Evolutionary conservation across 1,140 invertebrate genomes (phyloP), one percentile per base, ranked within the genome.

Genomic region (Zophobas atratus): DNA sequence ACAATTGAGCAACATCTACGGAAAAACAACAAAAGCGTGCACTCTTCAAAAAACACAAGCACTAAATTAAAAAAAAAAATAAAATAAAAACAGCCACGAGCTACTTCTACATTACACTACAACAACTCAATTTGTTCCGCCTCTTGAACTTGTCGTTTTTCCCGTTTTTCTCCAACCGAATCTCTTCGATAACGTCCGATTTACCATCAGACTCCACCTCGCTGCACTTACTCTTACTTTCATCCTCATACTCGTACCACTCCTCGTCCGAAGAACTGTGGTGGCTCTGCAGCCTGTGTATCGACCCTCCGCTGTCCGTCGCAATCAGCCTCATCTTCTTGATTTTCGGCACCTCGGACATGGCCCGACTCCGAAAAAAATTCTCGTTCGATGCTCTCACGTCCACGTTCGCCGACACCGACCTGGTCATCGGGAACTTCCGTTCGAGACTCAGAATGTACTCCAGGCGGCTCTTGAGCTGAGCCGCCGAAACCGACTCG

Each of bases 401-500:
- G 48, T 63, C 53, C 6, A 81, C 76, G 53, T 80, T 79, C 38
- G 80, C 81, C 48, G 84, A 84, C 2, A 75, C 78, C 20, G 81
- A 82, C 56, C 83, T 73, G 48, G 77, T 81, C 57, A 85, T 82
- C 70, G 56, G 70, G 20, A 78, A 70, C 46, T 79, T 76, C 36
- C 74, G 55, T 67, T 83, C 79, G 41, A 70, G 70, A 8, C 63
- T 76, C 35, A 86, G 74, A 41, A 85, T 83, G 55, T 81, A 80
- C 67, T 86, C 86, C 43, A 86, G 75, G 41, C 83, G 81, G 67
- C 72, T 80, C 76, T 84, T 85, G 3, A 86, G 77, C 73, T 84
- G 81, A 32, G 77, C 75, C 0, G 86, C 82, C 8, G 84, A 83
- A 1, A 86, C 82, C 2, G 84, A 83, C 41, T 71, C 81, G 51